A percentile compares a stretch with the other conserved stretches of the same genome.
Conservation (phyloP, 2,888 invertebrate species). For the Muschampia plurimacula region DNA sequence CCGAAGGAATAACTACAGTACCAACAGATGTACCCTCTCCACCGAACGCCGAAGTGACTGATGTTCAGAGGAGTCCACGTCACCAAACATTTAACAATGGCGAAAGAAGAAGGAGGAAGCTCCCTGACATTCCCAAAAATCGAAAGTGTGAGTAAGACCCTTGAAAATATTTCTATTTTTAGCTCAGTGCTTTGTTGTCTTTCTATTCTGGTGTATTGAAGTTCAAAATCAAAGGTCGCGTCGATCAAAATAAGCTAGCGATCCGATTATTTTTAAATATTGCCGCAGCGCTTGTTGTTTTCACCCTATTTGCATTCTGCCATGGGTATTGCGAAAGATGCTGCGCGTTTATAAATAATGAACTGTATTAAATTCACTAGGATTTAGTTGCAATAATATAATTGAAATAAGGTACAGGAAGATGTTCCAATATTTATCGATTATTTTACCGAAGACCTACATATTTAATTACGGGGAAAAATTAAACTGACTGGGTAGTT, state of each 20-base stretch:
- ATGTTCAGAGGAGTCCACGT: slow-evolving; percentile 67
- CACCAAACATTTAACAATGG: slow-evolving; percentile 74
- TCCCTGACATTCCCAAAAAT: slow-evolving; percentile 96
- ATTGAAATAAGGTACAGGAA: too few relatives aligned
- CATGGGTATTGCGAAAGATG: not conserved
- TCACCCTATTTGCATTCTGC: not conserved
- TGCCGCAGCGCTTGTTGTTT: slow-evolving; percentile 12
- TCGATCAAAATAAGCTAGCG: slow-evolving; percentile 42
- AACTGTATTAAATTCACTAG: too few relatives aligned
- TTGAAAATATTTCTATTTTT: slow-evolving; percentile 23
- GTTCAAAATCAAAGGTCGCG: slow-evolving; percentile 42
- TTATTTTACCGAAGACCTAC: too few relatives aligned
- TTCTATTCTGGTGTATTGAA: slow-evolving; percentile 34
- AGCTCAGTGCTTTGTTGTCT: slow-evolving; percentile 24
- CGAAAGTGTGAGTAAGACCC: slow-evolving; percentile 90
- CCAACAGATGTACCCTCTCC: slow-evolving; percentile 59
- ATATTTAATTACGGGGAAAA: too few relatives aligned
- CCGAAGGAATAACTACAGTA: slow-evolving; percentile 63
- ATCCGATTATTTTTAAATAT: slow-evolving; percentile 21
- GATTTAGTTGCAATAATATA: too few relatives aligned
- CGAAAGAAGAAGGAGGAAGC: slow-evolving; percentile 91
- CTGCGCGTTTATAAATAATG: not conserved
- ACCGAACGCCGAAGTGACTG: slow-evolving; percentile 62
- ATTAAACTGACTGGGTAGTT: too few relatives aligned
- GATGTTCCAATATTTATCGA: too few relatives aligned